Evolutionary conservation across 2,113 vertebrate species (phyloP).

Genomic region (Halichoerus grypus): DNA sequence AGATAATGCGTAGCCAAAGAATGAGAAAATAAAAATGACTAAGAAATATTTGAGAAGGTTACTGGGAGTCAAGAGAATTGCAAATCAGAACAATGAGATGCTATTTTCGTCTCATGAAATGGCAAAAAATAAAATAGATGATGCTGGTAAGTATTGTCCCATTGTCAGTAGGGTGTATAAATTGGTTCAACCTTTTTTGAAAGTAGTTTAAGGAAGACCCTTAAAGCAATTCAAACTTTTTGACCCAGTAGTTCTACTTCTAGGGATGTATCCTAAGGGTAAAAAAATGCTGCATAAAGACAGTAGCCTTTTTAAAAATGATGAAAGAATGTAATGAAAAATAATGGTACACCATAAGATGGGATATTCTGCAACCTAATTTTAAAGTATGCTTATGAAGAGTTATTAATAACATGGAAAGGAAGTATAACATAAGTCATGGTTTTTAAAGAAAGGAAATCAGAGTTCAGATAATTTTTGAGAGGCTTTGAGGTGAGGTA

Average conservation of each 20-base stretch:
- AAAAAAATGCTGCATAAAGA: background rate
- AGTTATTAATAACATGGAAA: conserved; percentile 43
- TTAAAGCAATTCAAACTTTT: conserved; percentile 45
- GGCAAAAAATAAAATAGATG: conserved; percentile 24
- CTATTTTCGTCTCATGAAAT: conserved; percentile 28
- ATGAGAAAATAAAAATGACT: conserved; percentile 5
- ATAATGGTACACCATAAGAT: background rate
- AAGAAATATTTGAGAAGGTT: background rate
- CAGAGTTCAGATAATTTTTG: background rate
- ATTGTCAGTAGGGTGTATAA: background rate
- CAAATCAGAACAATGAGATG: conserved; percentile 7
- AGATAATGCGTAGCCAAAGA: background rate
- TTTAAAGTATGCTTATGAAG: conserved; percentile 16
- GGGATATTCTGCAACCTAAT: background rate
- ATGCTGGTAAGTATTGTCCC: background rate
- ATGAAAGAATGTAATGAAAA: background rate
- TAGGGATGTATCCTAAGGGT: background rate
- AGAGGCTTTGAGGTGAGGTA: conserved; percentile 9
- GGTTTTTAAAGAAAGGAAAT: conserved; percentile 8
- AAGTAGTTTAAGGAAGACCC: background rate
- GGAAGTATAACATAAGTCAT: conserved; percentile 13
- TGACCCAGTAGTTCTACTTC: background rate
- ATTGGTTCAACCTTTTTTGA: background rate
- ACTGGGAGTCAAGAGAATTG: conserved; percentile 42
- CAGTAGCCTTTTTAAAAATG: background rate